Base-by-base conservation (phyloP, 2,113 vertebrate species). In the Hemichromis elongatus region DNA sequence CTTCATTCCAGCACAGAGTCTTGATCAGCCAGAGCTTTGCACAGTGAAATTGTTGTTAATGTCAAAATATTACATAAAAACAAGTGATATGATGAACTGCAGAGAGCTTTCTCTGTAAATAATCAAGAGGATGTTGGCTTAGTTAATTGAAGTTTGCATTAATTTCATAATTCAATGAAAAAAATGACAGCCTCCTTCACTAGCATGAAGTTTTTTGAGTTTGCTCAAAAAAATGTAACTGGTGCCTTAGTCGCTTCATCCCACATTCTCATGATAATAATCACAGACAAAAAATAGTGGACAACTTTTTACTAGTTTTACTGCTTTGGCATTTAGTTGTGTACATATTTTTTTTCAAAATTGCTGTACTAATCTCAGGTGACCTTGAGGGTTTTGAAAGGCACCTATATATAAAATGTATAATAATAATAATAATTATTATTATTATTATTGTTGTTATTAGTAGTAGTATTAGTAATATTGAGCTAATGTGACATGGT, bases 391-490 rank as follows among this genome's bases (percentile, higher is more conserved):
- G 9, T 63, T 63, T 35, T 35, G 59, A 63, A 35, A 61, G 30
- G 30, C 0, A 61, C 57, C 57, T 4, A n/a, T 35, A 61, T n/a
- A 61, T 61, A 61, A n/a, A 63, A 63, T 63, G 9, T 63, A 30
- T 61, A 35, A n/a, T 61, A 5, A 61, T 61, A 16, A 61, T 59
- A 7, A 14, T 56, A 1, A 2, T 59, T 5, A n/a, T 53, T 1
- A 0, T 21, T 3, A 0, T 59, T 19, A 5, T 59, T 16, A 26
- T 5, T 16, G 3, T 1, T 11, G 16, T 0, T 18, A 33, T 5
- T 33, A 33, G 30, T 7, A 33, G 6, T 33, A 35, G 6, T 61
- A 1, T 0, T 63, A 35, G 30, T 37, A 63, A 30, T 37, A 63
- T 63, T 12, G 37, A 37, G 19, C 33, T 4, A 26, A 68, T 42